phyloP scores from a whole-genome alignment of 2,113 vertebrate genomes.

The Amphiprion ocellaris region DNA sequence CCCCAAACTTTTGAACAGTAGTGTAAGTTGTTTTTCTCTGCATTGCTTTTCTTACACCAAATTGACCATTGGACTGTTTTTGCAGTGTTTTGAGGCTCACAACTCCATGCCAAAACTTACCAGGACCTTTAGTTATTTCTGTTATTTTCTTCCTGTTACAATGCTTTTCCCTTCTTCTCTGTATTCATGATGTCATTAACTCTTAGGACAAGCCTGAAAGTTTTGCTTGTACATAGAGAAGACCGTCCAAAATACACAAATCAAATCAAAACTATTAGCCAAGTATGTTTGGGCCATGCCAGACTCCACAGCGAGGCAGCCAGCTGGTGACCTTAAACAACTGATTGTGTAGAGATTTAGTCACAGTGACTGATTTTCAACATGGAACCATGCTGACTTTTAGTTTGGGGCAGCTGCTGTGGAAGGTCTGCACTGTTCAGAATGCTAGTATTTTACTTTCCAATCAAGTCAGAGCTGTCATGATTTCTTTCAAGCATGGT shows the following conservation, averaged over 20 bases:
- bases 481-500: constrained; percentile 37
- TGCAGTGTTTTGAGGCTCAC: no score
- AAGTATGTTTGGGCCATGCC: neutral
- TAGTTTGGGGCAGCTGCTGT: neutral
- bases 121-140: no score
- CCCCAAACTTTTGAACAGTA: no score
- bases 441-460: constrained; percentile 20
- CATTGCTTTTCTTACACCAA: no score
- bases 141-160: no score
- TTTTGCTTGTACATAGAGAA: neutral
- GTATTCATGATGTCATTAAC: neutral
- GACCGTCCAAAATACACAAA: neutral
- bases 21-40: no score
- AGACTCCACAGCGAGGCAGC: neutral
- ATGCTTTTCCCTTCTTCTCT: neutral
- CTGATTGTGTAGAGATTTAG: constrained; percentile 6
- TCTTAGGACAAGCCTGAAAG: neutral
- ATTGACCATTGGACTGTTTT: no score
- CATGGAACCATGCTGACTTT: constrained; percentile 4
- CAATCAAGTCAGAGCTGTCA: constrained; percentile 6
- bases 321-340: neutral
- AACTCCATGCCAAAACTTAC: no score
- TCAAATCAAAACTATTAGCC: constrained; percentile 6
- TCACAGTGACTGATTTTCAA: neutral
- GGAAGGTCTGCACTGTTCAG: constrained; percentile 10